These are phyloP conservation scores for Nesidiocoris tenuis DNA, from an alignment of 2,888 invertebrate genomes.

Conservation along the genomic window DNA sequence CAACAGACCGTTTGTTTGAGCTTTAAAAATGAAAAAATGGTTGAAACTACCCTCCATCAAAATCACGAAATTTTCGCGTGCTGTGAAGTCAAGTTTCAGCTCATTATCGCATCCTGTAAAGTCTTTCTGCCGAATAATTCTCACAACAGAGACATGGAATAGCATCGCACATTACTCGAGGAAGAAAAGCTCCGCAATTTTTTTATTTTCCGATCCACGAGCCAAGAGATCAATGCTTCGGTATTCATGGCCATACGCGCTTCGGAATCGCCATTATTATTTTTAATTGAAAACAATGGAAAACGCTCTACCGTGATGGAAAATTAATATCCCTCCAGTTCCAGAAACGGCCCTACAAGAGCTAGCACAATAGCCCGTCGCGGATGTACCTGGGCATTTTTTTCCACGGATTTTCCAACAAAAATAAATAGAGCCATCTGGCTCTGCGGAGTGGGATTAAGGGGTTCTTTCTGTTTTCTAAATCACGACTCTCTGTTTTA, in stretches of 20 bases:
- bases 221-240: neutral
- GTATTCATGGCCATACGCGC: neutral
- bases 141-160: too few relatives aligned
- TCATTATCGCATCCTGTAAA: too few relatives aligned
- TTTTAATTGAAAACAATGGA: neutral
- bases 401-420: neutral
- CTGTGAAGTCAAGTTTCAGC: too few relatives aligned
- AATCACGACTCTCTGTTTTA: neutral
- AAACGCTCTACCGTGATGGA: neutral
- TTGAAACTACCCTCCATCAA: too few relatives aligned
- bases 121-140: too few relatives aligned
- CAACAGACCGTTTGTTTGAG: too few relatives aligned
- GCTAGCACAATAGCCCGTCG: neutral
- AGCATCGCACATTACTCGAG: too few relatives aligned
- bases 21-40: too few relatives aligned
- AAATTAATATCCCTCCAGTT: neutral
- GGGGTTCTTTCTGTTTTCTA: neutral
- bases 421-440: neutral
- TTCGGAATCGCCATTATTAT: neutral
- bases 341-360: neutral
- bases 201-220: neutral
- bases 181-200: too few relatives aligned
- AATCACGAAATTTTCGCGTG: too few relatives aligned
- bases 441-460: neutral
- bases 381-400: neutral